Conservation (phyloP, 2,797 vertebrate genomes). For the Gallinago solitaria region DNA sequence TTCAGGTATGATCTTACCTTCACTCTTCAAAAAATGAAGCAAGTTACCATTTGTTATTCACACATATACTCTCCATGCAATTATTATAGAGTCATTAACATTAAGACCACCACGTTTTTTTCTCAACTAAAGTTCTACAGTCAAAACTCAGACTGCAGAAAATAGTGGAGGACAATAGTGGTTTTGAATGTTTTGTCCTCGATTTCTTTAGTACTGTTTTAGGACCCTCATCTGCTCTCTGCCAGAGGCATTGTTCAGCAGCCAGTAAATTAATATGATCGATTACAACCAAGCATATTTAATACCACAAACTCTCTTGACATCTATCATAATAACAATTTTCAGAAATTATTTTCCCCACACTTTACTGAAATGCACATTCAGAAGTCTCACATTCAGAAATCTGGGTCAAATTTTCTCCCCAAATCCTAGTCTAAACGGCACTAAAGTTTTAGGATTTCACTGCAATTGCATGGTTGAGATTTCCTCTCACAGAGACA, state of each 20-base stretch:
- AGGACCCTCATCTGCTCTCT: background rate
- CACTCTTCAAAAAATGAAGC: background rate
- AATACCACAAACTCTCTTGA: background rate
- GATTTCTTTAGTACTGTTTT: background rate
- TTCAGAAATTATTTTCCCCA: background rate
- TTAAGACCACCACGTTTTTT: background rate
- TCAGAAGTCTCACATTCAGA: background rate
- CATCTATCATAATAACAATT: background rate
- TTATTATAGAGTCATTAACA: background rate
- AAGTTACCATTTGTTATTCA: background rate
- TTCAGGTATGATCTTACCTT: background rate
- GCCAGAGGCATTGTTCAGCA: background rate
- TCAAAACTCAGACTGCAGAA: background rate
- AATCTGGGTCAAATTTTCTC: background rate
- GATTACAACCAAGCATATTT: background rate
- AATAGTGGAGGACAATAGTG: background rate
- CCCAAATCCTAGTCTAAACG: background rate
- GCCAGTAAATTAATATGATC: background rate
- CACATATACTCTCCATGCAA: background rate
- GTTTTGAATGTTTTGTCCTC: background rate
- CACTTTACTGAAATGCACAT: background rate
- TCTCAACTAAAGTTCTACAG: background rate
- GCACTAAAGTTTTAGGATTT: background rate
- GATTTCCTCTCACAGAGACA: background rate
- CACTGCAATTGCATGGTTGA: background rate